Evolutionary conservation across 1,140 invertebrate genomes (phyloP).

Genomic region (Pteromalus puparum): DNA sequence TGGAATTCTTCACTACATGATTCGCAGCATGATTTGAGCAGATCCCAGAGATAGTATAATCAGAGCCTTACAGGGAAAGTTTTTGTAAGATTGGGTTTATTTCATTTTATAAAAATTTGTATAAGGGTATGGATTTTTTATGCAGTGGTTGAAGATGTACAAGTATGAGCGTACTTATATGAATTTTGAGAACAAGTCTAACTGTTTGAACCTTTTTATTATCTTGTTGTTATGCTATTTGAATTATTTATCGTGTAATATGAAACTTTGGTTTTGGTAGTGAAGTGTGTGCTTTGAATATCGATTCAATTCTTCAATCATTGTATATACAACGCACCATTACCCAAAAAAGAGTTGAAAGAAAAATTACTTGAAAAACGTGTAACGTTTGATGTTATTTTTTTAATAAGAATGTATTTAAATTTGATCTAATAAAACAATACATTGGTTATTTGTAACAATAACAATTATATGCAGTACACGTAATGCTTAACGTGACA

Average conservation of each 20-base stretch:
- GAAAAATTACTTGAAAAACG: neutral
- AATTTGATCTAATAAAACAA: neutral
- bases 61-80: neutral
- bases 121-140: neutral
- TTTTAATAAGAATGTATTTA: neutral
- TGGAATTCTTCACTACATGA: conserved; percentile 98
- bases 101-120: neutral
- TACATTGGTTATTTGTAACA: neutral
- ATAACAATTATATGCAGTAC: neutral
- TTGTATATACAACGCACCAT: neutral
- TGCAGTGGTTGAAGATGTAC: neutral
- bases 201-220: neutral
- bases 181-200: neutral
- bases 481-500: neutral
- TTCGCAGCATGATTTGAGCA: conserved; percentile 85
- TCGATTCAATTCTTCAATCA: neutral
- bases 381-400: neutral
- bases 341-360: neutral
- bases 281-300: neutral
- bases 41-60: neutral
- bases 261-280: neutral
- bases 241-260: neutral
- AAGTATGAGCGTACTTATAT: neutral
- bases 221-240: neutral
- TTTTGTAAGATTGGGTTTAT: neutral